Percentiles rank a stretch among this genome's conserved stretches.
Evolutionary conservation across 1,140 invertebrate species (phyloP).

Genomic region (Lepidurus apus): DNA sequence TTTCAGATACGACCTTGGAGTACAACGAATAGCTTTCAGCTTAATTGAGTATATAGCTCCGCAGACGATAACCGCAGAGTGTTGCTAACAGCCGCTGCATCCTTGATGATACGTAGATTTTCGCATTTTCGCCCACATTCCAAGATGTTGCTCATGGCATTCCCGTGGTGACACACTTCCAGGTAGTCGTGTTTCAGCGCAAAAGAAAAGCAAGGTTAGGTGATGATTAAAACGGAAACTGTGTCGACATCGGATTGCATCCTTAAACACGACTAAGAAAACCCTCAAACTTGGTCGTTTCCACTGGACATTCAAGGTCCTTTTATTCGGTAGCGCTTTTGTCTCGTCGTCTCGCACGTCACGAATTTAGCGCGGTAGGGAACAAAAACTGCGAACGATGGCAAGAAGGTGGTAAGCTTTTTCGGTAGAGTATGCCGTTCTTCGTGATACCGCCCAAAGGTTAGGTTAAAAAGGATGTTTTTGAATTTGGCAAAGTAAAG

Average conservation of each 20-base stretch:
- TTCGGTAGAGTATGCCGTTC: not conserved
- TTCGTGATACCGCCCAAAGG: not conserved
- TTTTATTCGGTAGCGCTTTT: not conserved
- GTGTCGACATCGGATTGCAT: not conserved
- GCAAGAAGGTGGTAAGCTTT: not conserved
- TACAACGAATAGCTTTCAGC: too few relatives aligned
- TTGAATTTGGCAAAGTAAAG: not conserved
- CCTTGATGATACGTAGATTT: not conserved
- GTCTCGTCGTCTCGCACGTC: conserved; percentile 4
- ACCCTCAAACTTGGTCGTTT: not conserved
- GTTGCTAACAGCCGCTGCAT: too few relatives aligned
- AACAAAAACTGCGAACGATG: not conserved
- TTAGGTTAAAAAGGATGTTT: not conserved
- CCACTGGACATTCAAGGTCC: not conserved
- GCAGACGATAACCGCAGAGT: too few relatives aligned
- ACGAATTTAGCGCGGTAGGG: not conserved
- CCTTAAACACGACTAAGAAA: not conserved
- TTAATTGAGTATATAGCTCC: too few relatives aligned
- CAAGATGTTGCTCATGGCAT: not conserved
- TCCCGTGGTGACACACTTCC: not conserved
- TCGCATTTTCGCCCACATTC: not conserved
- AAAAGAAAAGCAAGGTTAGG: not conserved
- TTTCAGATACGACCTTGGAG: too few relatives aligned
- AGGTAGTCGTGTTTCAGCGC: not conserved
- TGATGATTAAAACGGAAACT: not conserved